Conservation (phyloP, 2,797 vertebrate species). For the Mormyrops attenuatus region DNA sequence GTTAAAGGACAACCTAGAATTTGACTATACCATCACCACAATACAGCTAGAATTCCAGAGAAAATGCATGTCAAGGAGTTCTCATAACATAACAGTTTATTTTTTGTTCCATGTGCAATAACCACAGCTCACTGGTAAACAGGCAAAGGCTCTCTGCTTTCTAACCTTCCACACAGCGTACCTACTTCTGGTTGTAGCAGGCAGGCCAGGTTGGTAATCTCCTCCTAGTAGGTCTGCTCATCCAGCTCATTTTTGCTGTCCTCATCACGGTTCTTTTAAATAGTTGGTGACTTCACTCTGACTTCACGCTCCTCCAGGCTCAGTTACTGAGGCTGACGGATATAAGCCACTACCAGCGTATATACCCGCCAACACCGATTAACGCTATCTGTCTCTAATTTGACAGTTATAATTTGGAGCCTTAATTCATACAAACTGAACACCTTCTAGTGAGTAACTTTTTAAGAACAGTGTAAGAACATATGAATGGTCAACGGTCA, state of each 20-base stretch:
- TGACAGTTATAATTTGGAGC: not conserved
- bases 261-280: conserved; percentile 71
- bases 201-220: conserved; percentile 78
- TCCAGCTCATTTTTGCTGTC: conserved; percentile 59
- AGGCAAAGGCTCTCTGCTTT: not conserved
- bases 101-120: not conserved
- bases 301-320: conserved; percentile 75
- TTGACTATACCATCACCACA: no score
- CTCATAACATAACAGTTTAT: not conserved
- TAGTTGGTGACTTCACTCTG: conserved; percentile 82
- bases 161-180: not conserved
- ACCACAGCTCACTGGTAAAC: not conserved
- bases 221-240: conserved; percentile 76
- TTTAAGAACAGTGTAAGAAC: not conserved
- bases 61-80: not conserved
- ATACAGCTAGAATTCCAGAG: not conserved
- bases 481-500: not conserved
- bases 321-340: conserved; percentile 75
- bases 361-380: not conserved
- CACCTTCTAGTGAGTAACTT: not conserved
- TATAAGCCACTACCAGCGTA: not conserved
- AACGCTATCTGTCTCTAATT: not conserved
- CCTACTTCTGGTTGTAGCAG: conserved; percentile 69
- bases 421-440: not conserved
- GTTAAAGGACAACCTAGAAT: no score